These are phyloP conservation scores for Nomada flava DNA, from an alignment of 2,888 invertebrate genomes.

Conservation along the genomic window DNA sequence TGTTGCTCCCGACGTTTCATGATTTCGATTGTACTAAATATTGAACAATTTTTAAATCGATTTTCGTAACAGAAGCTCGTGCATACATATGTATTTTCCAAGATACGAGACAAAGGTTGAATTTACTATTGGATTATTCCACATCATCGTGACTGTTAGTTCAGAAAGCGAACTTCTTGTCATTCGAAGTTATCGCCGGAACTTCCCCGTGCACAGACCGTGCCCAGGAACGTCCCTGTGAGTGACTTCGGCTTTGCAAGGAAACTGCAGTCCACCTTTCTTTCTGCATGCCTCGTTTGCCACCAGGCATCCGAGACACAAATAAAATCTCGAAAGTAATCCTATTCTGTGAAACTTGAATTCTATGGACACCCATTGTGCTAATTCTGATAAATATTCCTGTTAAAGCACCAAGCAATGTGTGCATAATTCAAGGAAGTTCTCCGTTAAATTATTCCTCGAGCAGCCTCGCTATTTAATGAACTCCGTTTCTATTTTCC, in stretches of 20 bases:
- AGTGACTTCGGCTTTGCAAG: background rate
- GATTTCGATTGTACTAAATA: no score
- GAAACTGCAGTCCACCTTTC: background rate
- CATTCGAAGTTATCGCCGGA: background rate
- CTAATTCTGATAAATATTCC: background rate
- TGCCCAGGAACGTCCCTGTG: background rate
- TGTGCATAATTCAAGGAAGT: no score
- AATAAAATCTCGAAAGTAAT: background rate
- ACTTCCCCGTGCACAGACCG: background rate
- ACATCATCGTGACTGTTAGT: conserved; percentile 30
- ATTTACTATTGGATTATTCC: background rate
- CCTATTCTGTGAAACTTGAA: background rate
- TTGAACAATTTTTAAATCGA: no score
- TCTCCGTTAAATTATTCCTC: background rate
- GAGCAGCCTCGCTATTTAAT: background rate
- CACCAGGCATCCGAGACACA: background rate
- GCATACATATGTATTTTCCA: background rate
- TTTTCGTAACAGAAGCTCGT: no score
- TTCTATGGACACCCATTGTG: background rate
- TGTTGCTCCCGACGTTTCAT: no score
- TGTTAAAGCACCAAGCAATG: no score
- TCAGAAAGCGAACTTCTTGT: conserved; percentile 1
- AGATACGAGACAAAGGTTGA: background rate
- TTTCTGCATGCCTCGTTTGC: background rate
- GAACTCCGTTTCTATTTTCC: background rate